Conservation (phyloP, 2,888 invertebrate species). For the Melangyna quadrimaculata region DNA sequence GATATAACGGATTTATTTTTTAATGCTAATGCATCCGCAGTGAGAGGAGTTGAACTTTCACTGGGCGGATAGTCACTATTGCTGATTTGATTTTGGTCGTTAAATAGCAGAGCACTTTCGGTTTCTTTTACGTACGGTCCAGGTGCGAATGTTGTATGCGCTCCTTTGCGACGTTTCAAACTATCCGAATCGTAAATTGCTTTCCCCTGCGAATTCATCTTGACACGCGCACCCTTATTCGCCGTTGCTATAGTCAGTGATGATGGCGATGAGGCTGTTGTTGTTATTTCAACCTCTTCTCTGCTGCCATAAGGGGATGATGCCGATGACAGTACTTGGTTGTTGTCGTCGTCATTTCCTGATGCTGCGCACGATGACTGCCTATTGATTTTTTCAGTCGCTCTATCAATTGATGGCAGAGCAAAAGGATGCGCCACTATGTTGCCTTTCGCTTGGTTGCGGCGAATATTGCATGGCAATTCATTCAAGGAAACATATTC, state of each 20-base stretch:
- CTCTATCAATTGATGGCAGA: conserved; percentile 61
- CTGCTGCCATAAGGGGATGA: conserved; percentile 53
- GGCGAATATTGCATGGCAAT: conserved; percentile 83
- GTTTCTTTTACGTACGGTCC: conserved; percentile 91
- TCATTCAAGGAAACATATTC: conserved; percentile 93
- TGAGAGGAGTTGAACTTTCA: conserved; percentile 64
- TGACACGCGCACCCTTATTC: conserved; percentile 84
- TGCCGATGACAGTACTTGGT: conserved; percentile 49
- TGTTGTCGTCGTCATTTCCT: conserved; percentile 62
- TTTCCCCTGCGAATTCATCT: conserved; percentile 92
- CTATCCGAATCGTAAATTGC: conserved; percentile 94
- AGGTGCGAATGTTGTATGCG: conserved; percentile 93
- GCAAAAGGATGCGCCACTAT: conserved; percentile 64
- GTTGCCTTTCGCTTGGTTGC: conserved; percentile 69
- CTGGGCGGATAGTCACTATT: conserved; percentile 62
- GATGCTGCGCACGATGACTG: conserved; percentile 74
- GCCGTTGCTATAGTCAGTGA: conserved; percentile 65
- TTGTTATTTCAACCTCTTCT: conserved; percentile 59
- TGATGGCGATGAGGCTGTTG: conserved; percentile 73
- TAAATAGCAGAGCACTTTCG: conserved; percentile 78
- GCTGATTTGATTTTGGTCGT: conserved; percentile 14
- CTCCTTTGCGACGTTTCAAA: conserved; percentile 88
- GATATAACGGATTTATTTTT: conserved; percentile 41
- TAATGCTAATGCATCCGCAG: not conserved
- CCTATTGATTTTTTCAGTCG: conserved; percentile 63